Conservation (phyloP, 2,888 invertebrate genomes). For the Aricia artaxerxes region DNA sequence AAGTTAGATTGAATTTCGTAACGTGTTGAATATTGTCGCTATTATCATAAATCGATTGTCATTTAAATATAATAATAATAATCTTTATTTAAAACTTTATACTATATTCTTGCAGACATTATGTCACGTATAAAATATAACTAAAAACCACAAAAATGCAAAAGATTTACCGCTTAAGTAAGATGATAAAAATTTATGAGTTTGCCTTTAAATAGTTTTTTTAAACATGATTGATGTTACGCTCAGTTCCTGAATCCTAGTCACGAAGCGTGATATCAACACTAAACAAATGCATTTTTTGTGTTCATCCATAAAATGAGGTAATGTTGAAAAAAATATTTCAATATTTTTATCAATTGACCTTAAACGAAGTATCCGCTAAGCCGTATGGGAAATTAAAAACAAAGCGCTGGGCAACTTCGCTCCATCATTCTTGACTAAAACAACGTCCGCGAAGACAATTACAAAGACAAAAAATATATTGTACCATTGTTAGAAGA, state of each 20-base stretch:
- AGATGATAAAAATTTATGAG: background rate
- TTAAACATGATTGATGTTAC: background rate
- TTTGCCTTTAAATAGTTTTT: background rate
- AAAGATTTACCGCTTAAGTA: background rate
- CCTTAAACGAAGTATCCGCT: slow-evolving; percentile 7
- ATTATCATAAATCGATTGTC: background rate
- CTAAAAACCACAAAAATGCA: background rate
- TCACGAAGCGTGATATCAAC: slow-evolving; percentile 1
- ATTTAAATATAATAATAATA: too few relatives aligned
- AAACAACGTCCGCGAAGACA: background rate
- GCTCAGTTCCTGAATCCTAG: background rate
- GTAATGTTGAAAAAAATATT: slow-evolving; percentile 12
- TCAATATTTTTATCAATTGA: slow-evolving; percentile 18
- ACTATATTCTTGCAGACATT: background rate
- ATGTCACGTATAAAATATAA: background rate
- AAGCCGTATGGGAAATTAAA: slow-evolving; percentile 26
- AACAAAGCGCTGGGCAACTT: background rate
- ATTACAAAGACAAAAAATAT: slow-evolving; percentile 20
- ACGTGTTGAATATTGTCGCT: background rate
- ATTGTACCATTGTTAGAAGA: slow-evolving; percentile 5
- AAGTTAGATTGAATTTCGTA: background rate
- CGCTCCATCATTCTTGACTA: slow-evolving; percentile 26
- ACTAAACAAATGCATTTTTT: slow-evolving; percentile 5
- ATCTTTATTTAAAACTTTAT: too few relatives aligned
- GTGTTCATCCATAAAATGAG: background rate